Conservation (phyloP, 2,113 vertebrate genomes). For the Microtus pennsylvanicus region DNA sequence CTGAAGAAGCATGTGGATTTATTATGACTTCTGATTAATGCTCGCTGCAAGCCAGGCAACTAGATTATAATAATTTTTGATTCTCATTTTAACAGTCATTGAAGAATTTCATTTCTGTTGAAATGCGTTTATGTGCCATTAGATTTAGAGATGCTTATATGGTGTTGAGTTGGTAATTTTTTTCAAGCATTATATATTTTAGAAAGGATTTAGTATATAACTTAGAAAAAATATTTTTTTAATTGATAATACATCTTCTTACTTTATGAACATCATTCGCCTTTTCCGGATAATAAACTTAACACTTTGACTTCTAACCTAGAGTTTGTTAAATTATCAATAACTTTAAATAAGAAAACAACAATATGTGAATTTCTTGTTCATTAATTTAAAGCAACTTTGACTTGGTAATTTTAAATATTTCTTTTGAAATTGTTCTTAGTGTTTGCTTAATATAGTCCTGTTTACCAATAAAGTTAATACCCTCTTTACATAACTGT, state of each 20-base stretch:
- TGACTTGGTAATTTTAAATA: slow-evolving; percentile 54
- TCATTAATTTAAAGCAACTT: slow-evolving; percentile 22
- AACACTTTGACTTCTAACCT: background rate
- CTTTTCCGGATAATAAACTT: slow-evolving; percentile 17
- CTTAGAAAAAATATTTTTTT: slow-evolving; percentile 56
- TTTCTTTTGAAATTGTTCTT: slow-evolving; percentile 52
- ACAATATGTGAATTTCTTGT: slow-evolving; percentile 16
- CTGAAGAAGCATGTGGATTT: slow-evolving; percentile 95
- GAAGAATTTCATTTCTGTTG: slow-evolving; percentile 92
- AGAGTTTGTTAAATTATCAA: slow-evolving; percentile 28
- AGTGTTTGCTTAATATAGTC: slow-evolving; percentile 19
- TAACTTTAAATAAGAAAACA: slow-evolving; percentile 34
- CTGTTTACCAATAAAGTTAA: slow-evolving; percentile 29
- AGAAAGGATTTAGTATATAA: slow-evolving; percentile 57
- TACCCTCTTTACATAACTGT: background rate
- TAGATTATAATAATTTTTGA: slow-evolving; percentile 96
- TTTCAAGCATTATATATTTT: slow-evolving; percentile 77
- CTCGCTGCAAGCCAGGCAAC: slow-evolving; percentile 91
- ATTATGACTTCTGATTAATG: slow-evolving; percentile 99
- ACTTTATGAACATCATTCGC: background rate
- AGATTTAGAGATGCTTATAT: slow-evolving; percentile 90
- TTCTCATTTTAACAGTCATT: slow-evolving; percentile 91
- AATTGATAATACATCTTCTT: background rate
- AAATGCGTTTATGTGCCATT: slow-evolving; percentile 91
- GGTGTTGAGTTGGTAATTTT: slow-evolving; percentile 87